These are phyloP conservation scores for Columba janthina DNA, from an alignment of 2,113 vertebrate species.

Conservation along the genomic window DNA sequence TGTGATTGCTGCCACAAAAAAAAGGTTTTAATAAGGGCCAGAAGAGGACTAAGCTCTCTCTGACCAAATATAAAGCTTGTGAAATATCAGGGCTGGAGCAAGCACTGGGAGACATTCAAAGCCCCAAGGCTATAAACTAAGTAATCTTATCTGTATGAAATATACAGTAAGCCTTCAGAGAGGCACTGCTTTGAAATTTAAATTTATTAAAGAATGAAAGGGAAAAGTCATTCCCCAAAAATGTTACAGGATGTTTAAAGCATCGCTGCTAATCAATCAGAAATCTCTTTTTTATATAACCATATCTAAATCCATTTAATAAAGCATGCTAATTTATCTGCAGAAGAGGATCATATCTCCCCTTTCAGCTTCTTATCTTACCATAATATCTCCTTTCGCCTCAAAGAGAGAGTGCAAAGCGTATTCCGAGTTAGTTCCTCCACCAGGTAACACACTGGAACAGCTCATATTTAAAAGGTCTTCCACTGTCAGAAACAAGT, in stretches of 20 bases:
- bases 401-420: conserved; percentile 89
- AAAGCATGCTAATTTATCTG: conserved; percentile 61
- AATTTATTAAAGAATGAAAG: conserved; percentile 57
- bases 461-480: conserved; percentile 87
- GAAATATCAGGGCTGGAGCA: conserved; percentile 36
- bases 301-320: conserved; percentile 59
- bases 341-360: conserved; percentile 8
- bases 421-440: conserved; percentile 88
- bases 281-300: conserved; percentile 55
- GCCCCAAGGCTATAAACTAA: conserved; percentile 57
- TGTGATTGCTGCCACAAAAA: neutral
- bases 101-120: conserved; percentile 43
- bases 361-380: conserved; percentile 71
- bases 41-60: conserved; percentile 9
- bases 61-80: conserved; percentile 43
- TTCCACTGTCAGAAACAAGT: conserved; percentile 80
- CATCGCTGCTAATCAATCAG: conserved; percentile 40
- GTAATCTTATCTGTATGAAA: conserved; percentile 65
- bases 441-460: conserved; percentile 87
- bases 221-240: conserved; percentile 44
- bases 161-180: conserved; percentile 55
- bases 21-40: neutral
- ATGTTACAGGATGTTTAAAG: conserved; percentile 40
- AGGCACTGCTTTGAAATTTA: conserved; percentile 63
- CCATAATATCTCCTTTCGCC: conserved; percentile 87